Evolutionary conservation across 2,888 invertebrate species (phyloP), one percentile per base, ranked within the genome.

Genomic region (Anticlea derivata): DNA sequence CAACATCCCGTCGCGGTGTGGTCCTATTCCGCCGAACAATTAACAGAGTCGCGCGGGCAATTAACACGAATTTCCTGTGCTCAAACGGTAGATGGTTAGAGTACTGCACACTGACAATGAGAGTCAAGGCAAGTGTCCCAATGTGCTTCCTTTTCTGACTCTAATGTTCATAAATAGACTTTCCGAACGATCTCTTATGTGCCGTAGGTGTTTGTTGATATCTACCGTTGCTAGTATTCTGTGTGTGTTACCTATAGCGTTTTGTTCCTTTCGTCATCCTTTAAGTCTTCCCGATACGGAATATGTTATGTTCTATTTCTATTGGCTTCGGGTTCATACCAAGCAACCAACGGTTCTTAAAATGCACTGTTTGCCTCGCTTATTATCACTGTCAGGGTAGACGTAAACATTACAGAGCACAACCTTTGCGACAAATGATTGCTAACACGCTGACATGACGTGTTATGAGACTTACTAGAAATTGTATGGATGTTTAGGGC

Each of bases 1-100:
- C 67, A 62, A 79, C 77, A 78, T 83, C 84, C 81, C 74, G 73
- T 66, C 71, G 26, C 41, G 61, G 77, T 77, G 78, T 78, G 78
- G 85, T 83, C 83, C 44, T 20, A 26, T 35, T 73, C 71, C 80
- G 78, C 78, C 70, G 62, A 75, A 77, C 86, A 86, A 89, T 89
- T 89, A 89, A 80, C 86, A 75, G 66, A 70, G 73, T 69, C 74
- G 68, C 72, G 65, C 63, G 68, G 68, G 67, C 84, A 89, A 88
- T 90, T 90, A 89, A 83, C 86, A 83, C 80, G 76, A 86, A 86
- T 87, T 82, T 90, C 90, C 89, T 86, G 89, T 83, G 82, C 70
- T 73, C 75, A 73, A 75, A 77, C 80, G 67, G 64, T 74, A 66
- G 65, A 58, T 72, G 70, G 68, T 75, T 75, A 74, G 80, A 78